A percentile compares a stretch with the other conserved stretches of the same genome.
These are phyloP conservation scores for Mechanitis mazaeus DNA, from an alignment of 2,888 invertebrate genomes.

Conservation along the genomic window DNA sequence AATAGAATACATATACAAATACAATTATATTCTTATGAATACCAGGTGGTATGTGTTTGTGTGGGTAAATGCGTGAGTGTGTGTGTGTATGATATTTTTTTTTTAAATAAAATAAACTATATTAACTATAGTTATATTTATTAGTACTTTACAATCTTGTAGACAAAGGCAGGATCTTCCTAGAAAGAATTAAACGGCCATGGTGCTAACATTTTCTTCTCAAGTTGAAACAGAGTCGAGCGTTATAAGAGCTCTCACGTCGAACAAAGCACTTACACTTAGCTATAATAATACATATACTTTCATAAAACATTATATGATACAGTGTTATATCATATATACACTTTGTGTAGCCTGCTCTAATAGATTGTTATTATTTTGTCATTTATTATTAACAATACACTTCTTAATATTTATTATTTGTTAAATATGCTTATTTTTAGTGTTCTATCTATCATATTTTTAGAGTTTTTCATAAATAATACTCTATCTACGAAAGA, in stretches of 20 bases:
- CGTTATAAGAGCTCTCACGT: conserved; percentile 20
- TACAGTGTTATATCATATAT: not conserved
- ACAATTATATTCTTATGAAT: too few species aligned
- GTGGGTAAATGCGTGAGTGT: too few species aligned
- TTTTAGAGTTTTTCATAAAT: not conserved
- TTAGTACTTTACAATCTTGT: not conserved
- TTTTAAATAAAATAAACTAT: too few species aligned
- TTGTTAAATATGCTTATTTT: too few species aligned
- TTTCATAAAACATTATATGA: conserved; percentile 6
- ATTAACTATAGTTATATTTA: not conserved
- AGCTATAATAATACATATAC: conserved; percentile 13
- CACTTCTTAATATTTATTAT: too few species aligned
- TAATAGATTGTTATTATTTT: too few species aligned
- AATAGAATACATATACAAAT: too few species aligned
- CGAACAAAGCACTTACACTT: conserved; percentile 19
- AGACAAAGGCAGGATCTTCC: conserved; percentile 4
- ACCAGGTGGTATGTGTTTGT: too few species aligned
- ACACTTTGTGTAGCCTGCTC: too few species aligned
- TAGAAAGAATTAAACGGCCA: conserved; percentile 5
- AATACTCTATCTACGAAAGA: not conserved
- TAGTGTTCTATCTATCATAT: not conserved
- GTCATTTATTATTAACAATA: too few species aligned
- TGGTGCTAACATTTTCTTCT: conserved; percentile 16
- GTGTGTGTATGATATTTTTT: too few species aligned
- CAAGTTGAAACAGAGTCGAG: conserved; percentile 19